Base-by-base conservation (phyloP, 2,888 invertebrate genomes). In the Aspidapion aeneum region DNA sequence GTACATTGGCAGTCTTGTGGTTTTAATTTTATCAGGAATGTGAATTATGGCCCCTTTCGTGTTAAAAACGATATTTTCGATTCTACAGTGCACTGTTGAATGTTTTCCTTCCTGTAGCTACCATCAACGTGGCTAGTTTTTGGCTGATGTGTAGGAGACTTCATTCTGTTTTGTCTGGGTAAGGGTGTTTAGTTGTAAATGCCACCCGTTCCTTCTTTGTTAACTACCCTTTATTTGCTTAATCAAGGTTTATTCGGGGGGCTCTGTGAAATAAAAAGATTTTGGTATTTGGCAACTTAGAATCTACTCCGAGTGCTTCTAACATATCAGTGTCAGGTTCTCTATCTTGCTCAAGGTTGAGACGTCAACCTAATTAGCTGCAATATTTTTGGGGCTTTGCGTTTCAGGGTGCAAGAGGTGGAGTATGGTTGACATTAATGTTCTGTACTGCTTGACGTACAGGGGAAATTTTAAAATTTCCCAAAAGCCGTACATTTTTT, bases 41-140 rank as follows among this genome's bases (percentile, higher is more conserved):
- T 48, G 18, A 16, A 62, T 58, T 51, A 57, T 22, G 12, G 55
- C 5, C 48, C 21, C 16, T 18, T 59, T 18, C n/a, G 17, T 18
- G n/a, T 16, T 58, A 5, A 18, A 35, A 52, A 12, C 16, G 21
- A 62, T 62, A 57, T 62, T 62, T 21, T 48, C 12, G 12, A 61
- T 12, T 21, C 52, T 35, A 2, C 60, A 57, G 35, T 7, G 35
- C n/a, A 12, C 48, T 18, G 18, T 49, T 16, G 7, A 63, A 19
- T 1, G 61, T 60, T 56, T 63, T 16, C n/a, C 63, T 48, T 18
- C 61, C 60, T 51, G 63, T 54, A 48, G 60, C 22, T 1, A 63
- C 22, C 17, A 63, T 20, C n/a, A 63, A 49, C 0, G 59, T 59
- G 17, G 60, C 57, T 20, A 60, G 2, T 55, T 22, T 21, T 16